phyloP scores from a whole-genome alignment of 1,140 invertebrate species.

The Antheraea mylitta region DNA sequence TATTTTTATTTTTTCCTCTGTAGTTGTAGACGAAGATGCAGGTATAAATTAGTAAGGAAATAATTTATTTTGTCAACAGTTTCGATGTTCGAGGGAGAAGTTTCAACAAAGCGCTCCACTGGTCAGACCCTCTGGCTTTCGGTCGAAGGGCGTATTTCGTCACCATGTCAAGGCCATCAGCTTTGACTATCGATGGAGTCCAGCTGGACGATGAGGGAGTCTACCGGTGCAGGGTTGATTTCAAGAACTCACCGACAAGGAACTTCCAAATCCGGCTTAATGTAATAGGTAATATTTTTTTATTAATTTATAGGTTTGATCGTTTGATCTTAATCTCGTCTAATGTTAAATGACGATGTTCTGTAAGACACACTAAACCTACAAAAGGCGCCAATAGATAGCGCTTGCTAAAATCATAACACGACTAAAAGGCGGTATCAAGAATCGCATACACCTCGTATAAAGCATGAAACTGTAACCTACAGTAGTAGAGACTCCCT shows the following conservation, averaged over 20 bases:
- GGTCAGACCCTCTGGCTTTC: constrained; percentile 87
- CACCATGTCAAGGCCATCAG: constrained; percentile 85
- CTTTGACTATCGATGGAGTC: constrained; percentile 88
- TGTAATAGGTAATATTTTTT: constrained; percentile 83
- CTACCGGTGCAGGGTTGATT: constrained; percentile 94
- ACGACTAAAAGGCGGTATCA: no score
- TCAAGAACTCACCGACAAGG: constrained; percentile 92
- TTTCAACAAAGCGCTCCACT: constrained; percentile 87
- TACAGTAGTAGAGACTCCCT: no score
- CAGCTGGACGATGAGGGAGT: constrained; percentile 90
- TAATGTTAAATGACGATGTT: no score
- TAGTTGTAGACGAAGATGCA: no score
- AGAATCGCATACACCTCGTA: no score
- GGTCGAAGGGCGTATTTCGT: constrained; percentile 89
- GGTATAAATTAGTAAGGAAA: neutral
- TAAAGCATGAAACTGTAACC: no score
- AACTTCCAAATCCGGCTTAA: constrained; percentile 94
- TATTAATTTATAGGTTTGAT: no score
- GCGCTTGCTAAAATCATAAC: no score
- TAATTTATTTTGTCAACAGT: constrained; percentile 69
- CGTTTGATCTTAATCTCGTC: no score
- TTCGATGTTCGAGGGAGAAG: constrained; percentile 90
- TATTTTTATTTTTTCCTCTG: no score
- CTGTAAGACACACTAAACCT: no score
- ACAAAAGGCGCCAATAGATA: no score